Conservation (phyloP, 2,888 invertebrate species). For the Orthonychiurus folsomi region DNA sequence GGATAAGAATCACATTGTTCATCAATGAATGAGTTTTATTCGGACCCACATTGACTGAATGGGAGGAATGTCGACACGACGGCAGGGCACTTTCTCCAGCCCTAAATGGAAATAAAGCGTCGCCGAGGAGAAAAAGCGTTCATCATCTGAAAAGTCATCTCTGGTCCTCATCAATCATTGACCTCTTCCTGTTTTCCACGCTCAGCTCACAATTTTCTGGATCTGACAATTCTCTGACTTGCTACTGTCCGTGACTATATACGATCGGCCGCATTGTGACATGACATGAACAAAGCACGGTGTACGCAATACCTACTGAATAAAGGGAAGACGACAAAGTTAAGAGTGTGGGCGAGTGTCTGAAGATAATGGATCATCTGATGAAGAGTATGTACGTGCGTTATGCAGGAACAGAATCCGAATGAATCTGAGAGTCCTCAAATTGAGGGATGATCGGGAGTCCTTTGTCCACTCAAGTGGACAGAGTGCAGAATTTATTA, state of each 20-base stretch:
- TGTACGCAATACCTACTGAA: too few relatives aligned
- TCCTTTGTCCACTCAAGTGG: neutral
- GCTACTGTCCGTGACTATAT: too few relatives aligned
- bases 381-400: neutral
- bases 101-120: neutral
- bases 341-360: neutral
- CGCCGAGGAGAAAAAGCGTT: neutral
- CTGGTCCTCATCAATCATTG: neutral
- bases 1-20: too few relatives aligned
- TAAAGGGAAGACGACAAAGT: neutral
- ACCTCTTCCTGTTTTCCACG: slow-evolving; percentile 1
- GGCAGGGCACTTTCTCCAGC: neutral
- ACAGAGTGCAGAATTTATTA: slow-evolving; percentile 13
- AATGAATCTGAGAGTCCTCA: neutral
- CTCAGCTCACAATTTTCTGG: too few relatives aligned
- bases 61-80: too few relatives aligned
- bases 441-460: neutral
- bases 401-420: neutral
- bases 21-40: too few relatives aligned
- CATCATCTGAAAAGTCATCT: neutral
- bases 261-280: too few relatives aligned
- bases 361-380: neutral
- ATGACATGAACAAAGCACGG: too few relatives aligned
- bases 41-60: too few relatives aligned
- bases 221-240: neutral